phyloP scores from a whole-genome alignment of 92 coral and sea anemone species.

The Galaxea fascicularis region DNA sequence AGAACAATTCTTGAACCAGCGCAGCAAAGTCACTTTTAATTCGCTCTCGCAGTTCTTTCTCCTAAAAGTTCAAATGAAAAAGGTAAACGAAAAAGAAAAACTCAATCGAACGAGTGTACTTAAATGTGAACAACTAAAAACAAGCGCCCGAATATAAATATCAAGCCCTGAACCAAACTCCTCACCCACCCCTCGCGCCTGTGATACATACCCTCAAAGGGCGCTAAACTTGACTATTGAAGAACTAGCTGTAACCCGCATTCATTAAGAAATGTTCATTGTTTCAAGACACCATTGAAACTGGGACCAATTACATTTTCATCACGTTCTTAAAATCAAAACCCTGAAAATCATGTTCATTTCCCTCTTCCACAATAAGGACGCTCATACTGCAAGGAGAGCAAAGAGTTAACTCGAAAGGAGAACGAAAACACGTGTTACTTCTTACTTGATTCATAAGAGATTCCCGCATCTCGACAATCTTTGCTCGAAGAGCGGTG shows the following conservation, averaged over 20 bases:
- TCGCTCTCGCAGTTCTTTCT: conserved; percentile 84
- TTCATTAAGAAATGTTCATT: too few relatives aligned
- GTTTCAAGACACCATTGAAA: too few relatives aligned
- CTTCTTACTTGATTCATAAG: conserved; percentile 86
- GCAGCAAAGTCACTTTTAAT: conserved; percentile 89
- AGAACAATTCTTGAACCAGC: conserved; percentile 89
- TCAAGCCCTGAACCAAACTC: too few relatives aligned
- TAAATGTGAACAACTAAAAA: background rate
- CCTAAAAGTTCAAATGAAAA: conserved; percentile 49
- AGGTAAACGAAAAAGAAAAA: background rate
- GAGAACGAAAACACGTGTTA: background rate
- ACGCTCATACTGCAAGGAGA: background rate
- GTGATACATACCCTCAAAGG: too few relatives aligned
- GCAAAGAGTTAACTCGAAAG: background rate
- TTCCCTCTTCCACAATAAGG: too few relatives aligned
- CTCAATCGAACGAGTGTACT: background rate
- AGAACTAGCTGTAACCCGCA: too few relatives aligned
- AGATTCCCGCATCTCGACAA: conserved; percentile 91
- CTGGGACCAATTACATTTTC: too few relatives aligned
- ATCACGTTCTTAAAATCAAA: too few relatives aligned
- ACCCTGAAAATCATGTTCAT: too few relatives aligned
- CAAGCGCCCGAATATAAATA: too few relatives aligned
- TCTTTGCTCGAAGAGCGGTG: conserved; percentile 95
- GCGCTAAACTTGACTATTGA: too few relatives aligned
- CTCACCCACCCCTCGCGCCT: too few relatives aligned